Evolutionary conservation across 2,797 vertebrate species (phyloP).

Genomic region (Melanotaenia nigrans): DNA sequence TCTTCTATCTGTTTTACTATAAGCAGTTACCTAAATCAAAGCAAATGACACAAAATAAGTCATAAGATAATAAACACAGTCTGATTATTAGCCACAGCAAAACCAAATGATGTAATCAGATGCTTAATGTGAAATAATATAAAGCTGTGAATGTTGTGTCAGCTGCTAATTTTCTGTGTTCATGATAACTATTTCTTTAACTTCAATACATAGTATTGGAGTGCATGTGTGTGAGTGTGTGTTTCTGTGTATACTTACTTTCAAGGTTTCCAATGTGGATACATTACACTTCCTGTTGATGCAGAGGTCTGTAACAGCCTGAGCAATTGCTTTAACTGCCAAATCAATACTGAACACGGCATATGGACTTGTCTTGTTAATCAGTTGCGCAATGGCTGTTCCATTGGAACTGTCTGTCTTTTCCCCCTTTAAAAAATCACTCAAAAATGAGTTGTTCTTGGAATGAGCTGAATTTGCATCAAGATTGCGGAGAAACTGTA

Average conservation of each 20-base stretch:
- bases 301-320: conserved; percentile 82
- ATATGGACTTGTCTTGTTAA: conserved; percentile 69
- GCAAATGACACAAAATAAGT: too few relatives aligned
- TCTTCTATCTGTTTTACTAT: not conserved
- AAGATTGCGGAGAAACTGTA: conserved; percentile 78
- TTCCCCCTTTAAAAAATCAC: conserved; percentile 19
- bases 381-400: conserved; percentile 32
- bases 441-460: conserved; percentile 77
- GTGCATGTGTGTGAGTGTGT: not conserved
- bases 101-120: not conserved
- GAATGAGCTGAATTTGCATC: conserved; percentile 37
- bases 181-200: too few relatives aligned
- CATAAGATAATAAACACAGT: too few relatives aligned
- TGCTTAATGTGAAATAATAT: not conserved
- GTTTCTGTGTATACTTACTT: conserved; percentile 54
- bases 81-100: not conserved
- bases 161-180: too few relatives aligned
- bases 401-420: not conserved
- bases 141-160: not conserved
- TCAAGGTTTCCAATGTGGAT: conserved; percentile 74
- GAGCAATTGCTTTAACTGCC: conserved; percentile 81
- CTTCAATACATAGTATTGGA: too few relatives aligned
- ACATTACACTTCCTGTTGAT: conserved; percentile 72
- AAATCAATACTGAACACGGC: conserved; percentile 83
- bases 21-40: too few relatives aligned